Percentiles rank a stretch among this genome's conserved stretches.
Evolutionary conservation across 2,113 vertebrate genomes (phyloP).

Genomic region (Tonatia bakeri): DNA sequence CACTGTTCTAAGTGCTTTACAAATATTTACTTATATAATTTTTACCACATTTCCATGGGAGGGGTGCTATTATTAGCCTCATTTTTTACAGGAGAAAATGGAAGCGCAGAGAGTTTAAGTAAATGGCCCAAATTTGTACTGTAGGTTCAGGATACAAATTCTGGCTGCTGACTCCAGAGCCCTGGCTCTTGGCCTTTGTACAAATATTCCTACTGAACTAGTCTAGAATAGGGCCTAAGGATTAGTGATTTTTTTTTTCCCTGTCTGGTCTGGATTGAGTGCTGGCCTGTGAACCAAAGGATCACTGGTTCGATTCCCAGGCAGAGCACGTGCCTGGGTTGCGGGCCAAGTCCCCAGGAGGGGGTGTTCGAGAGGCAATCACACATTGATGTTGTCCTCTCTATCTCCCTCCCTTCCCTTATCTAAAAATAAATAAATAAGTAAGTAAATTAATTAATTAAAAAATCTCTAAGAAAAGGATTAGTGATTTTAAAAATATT

Average conservation of each 20-base stretch:
- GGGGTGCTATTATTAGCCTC: not conserved
- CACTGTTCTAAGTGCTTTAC: not conserved
- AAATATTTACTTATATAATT: not conserved
- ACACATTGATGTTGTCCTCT: too few species aligned
- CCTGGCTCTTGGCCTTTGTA: not conserved
- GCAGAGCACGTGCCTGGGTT: too few species aligned
- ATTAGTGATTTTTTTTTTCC: not conserved
- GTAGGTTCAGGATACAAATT: not conserved
- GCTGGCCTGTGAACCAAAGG: too few species aligned
- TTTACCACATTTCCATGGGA: not conserved
- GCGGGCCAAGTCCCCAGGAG: too few species aligned
- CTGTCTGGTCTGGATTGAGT: too few species aligned
- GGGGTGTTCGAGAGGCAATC: too few species aligned
- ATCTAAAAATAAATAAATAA: too few species aligned
- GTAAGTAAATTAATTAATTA: too few species aligned
- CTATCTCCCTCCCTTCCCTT: too few species aligned
- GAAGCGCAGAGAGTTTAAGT: not conserved
- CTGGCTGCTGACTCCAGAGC: not conserved
- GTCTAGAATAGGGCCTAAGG: not conserved
- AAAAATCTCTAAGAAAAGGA: too few species aligned
- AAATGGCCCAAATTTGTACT: not conserved
- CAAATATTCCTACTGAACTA: not conserved
- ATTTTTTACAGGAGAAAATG: not conserved
- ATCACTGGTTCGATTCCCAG: too few species aligned
- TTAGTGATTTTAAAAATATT: not conserved